Evolutionary conservation across 2,888 invertebrate genomes (phyloP), one percentile per base, ranked within the genome.

Genomic region (Rutpela maculata): DNA sequence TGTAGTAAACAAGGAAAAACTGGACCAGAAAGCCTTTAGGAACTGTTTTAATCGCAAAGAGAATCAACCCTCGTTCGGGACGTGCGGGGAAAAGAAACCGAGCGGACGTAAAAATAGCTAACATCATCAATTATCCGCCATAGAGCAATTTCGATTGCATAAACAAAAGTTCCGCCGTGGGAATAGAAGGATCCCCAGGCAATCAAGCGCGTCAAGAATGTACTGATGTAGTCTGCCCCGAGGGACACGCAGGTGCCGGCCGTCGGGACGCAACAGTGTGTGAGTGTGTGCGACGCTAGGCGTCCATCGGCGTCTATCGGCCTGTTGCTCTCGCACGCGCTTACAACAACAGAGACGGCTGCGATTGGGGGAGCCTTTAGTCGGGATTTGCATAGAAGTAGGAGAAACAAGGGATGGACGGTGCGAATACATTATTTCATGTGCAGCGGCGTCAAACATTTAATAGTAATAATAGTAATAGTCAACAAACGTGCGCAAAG

Each of bases 171-270:
- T 82, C 80, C 83, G 83, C 76, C 82, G 77, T 81, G 86, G 86
- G 86, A 86, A 85, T 84, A 82, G 82, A 76, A 78, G 80, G 80
- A 82, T 86, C 87, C 86, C 87, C 78, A 83, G 87, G 86, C 86
- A 87, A 87, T 87, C 87, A 85, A 83, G 80, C 82, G 84, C 85
- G 86, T 85, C 85, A 84, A 85, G 85, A 83, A 85, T 85, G 85
- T 86, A 84, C 85, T 85, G 84, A 83, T 84, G 85, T 84, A 82
- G 83, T 78, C 65, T 38, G 66, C 79, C 84, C 82, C 84, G 63
- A 26, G 85, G 85, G 86, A 83, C 79, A 82, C 81, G 84, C 83
- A 85, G 86, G 83, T 82, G 82, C 78, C 80, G 80, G 76, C 75
- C 56, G 75, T 35, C 77, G 76, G 84, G 84, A 85, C 84, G 85